Evolutionary conservation across 1,140 invertebrate species (phyloP), one percentile per base, ranked within the genome.

Genomic region (Drosophila ironensis): DNA sequence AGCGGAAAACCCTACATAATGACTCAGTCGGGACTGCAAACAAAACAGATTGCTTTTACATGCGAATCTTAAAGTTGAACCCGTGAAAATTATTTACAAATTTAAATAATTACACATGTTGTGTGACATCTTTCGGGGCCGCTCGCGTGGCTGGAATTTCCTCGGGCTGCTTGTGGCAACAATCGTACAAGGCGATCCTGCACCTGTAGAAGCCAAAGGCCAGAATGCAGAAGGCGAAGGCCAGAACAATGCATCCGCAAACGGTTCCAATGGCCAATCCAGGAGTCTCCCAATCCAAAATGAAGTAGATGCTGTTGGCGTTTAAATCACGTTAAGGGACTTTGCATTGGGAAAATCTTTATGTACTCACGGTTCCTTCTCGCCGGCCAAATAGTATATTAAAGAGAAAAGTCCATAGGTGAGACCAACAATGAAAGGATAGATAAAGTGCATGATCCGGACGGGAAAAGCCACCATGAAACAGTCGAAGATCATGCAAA

Each of bases 401-500:
- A 94, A 63, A 1, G 92, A 94, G 82, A 97, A 97, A 4, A 94
- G 17, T 0, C 93, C 75, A 78, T 96, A 97, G 2, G 90, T 69
- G 0, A 92, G 42, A 1, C 92, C 92, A 68, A 94, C 91, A 2
- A 91, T 69, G 0, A 94, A 73, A 1, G 93, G 92, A 90, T 94
- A 94, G 88, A 95, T 93, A 73, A 94, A 92, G 81, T 95, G 93
- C 8, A 93, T 89, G 6, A 96, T 54, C 9, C 92, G 90, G 6
- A 94, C 92, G 0, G 95, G 95, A 68, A 95, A 92, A 2, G 91
- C 92, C 0, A 94, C 93, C 7, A 96, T 76, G 16, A 92, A 91
- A 14, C 95, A 87, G 89, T 97, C 96, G 4, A 94, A 66, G 1
- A 96, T 37, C 92, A 96, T 95, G 17, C 95, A 90, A 1, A 94